Conservation (phyloP, 2,797 vertebrate genomes). For the Borostomias antarcticus region DNA sequence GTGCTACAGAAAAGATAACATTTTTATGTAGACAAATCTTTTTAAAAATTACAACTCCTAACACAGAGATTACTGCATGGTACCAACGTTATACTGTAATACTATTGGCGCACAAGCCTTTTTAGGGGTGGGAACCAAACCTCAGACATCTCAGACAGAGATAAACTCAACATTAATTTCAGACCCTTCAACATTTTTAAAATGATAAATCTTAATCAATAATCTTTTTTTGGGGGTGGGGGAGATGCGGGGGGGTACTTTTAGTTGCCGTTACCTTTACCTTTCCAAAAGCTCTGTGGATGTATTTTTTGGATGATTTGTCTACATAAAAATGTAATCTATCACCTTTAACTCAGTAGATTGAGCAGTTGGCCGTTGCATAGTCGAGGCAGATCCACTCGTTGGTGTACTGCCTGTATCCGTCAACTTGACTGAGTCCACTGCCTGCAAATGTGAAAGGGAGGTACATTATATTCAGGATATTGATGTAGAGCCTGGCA, state of each 20-base stretch:
- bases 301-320: too few relatives aligned
- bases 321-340: background rate
- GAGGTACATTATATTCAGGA: background rate
- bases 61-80: too few relatives aligned
- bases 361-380: constrained; percentile 47
- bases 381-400: constrained; percentile 47
- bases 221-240: background rate
- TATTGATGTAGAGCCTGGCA: background rate
- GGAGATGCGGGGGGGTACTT: background rate
- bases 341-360: constrained; percentile 22
- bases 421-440: constrained; percentile 34
- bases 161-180: too few relatives aligned
- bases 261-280: background rate
- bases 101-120: too few relatives aligned
- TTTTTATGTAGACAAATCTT: too few relatives aligned
- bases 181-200: too few relatives aligned
- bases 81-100: too few relatives aligned
- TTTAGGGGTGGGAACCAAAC: too few relatives aligned
- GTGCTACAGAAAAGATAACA: too few relatives aligned
- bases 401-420: constrained; percentile 40
- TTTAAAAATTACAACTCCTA: too few relatives aligned
- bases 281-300: background rate
- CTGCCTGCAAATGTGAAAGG: constrained; percentile 45
- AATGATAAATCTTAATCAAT: background rate
- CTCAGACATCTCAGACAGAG: too few relatives aligned